Conservation (phyloP, 2,797 vertebrate species). For the Coregonus ussuriensis region DNA sequence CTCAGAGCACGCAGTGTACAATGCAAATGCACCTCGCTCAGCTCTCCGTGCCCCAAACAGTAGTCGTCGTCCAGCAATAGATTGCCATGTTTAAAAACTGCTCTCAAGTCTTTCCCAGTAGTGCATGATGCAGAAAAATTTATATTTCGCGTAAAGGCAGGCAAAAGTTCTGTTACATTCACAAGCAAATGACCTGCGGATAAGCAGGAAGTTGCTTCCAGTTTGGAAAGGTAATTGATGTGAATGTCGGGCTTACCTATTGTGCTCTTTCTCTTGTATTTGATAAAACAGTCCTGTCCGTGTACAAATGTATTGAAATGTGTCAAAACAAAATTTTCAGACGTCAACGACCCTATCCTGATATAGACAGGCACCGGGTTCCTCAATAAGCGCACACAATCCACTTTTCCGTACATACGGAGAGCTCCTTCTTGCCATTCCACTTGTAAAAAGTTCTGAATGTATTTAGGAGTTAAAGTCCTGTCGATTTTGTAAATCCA, state of each 20-base stretch:
- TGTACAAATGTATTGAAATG: constrained; percentile 76
- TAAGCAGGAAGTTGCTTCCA: constrained; percentile 70
- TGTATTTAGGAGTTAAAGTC: constrained; percentile 60
- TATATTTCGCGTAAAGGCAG: constrained; percentile 51
- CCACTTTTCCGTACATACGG: constrained; percentile 60
- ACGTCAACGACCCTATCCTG: constrained; percentile 56
- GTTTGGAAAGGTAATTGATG: constrained; percentile 54
- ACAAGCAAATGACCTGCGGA: constrained; percentile 65
- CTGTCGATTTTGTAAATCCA: constrained; percentile 78
- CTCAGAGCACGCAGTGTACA: constrained; percentile 60
- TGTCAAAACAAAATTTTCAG: constrained; percentile 62
- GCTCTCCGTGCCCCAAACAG: constrained; percentile 50
- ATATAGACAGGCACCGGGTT: constrained; percentile 73
- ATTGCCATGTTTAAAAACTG: constrained; percentile 53
- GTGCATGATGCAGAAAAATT: constrained; percentile 54
- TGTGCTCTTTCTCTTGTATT: constrained; percentile 73
- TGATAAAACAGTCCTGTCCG: constrained; percentile 76
- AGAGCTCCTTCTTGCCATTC: constrained; percentile 62
- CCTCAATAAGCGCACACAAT: constrained; percentile 65
- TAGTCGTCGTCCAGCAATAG: constrained; percentile 58
- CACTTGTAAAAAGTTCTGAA: constrained; percentile 64
- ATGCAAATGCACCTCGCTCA: constrained; percentile 47
- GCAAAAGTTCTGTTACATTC: constrained; percentile 68
- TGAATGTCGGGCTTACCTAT: constrained; percentile 64
- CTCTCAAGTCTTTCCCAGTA: constrained; percentile 42